Percentiles rank a stretch among this genome's conserved stretches.
Evolutionary conservation across 1,140 invertebrate species (phyloP).

Genomic region (Xylocopa sonorina): DNA sequence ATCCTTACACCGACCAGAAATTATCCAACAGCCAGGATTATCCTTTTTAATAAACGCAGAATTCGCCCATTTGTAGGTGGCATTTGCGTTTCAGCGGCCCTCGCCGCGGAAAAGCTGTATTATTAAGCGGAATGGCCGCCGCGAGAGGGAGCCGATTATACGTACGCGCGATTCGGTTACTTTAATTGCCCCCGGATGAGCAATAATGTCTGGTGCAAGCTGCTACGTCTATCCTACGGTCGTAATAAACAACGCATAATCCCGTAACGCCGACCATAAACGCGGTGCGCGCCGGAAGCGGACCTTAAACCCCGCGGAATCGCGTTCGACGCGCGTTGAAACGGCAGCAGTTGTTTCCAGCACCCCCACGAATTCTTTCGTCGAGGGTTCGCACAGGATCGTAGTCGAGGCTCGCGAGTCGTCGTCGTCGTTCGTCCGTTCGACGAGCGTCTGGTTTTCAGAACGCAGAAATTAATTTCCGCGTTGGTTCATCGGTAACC

Average conservation of each 20-base stretch:
- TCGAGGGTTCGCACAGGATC: not conserved
- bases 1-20: not conserved
- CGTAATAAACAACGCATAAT: constrained; percentile 36
- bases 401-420: not conserved
- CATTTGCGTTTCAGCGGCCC: not conserved
- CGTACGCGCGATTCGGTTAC: constrained; percentile 3
- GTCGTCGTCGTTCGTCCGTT: not conserved
- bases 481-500: not conserved
- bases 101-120: not conserved
- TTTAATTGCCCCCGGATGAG: constrained; percentile 36
- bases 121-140: not conserved
- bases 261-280: not conserved
- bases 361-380: no score
- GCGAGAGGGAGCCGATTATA: not conserved
- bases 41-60: not conserved
- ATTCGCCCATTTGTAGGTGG: not conserved
- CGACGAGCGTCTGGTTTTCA: constrained; percentile 5
- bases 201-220: constrained; percentile 31
- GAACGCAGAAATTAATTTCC: constrained; percentile 12
- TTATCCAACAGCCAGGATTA: not conserved
- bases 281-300: no score
- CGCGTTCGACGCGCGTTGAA: not conserved
- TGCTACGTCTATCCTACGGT: constrained; percentile 1
- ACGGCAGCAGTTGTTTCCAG: no score
- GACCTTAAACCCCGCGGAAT: not conserved